Percentiles rank a stretch among this genome's conserved stretches.
These are phyloP conservation scores for Thymallus thymallus DNA, from an alignment of 2,113 vertebrate genomes.

Conservation along the genomic window DNA sequence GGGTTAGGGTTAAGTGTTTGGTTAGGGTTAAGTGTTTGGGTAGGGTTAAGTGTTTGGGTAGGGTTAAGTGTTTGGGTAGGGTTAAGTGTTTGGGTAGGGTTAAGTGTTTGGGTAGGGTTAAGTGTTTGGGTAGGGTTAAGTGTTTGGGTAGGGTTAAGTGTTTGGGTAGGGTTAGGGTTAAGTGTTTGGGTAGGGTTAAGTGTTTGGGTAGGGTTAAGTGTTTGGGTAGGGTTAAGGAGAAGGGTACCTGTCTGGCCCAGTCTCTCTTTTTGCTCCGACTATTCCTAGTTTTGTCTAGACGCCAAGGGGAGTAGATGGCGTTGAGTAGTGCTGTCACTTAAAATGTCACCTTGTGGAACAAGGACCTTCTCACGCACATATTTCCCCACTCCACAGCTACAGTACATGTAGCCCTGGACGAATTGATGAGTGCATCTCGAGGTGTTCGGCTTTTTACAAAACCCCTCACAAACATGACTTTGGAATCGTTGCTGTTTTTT, in stretches of 20 bases:
- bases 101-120: too few species aligned
- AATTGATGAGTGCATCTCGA: slow-evolving; percentile 7
- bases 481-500: not conserved
- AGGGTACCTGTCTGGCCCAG: slow-evolving; percentile 51
- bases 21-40: too few species aligned
- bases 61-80: too few species aligned
- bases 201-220: too few species aligned
- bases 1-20: too few species aligned
- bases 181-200: too few species aligned
- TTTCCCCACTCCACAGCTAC: slow-evolving; percentile 45
- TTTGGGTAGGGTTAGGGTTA: too few species aligned
- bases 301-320: slow-evolving; percentile 58
- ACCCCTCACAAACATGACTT: slow-evolving; percentile 24
- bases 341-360: slow-evolving; percentile 68
- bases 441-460: slow-evolving; percentile 11
- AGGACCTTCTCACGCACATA: slow-evolving; percentile 51
- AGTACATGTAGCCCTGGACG: slow-evolving; percentile 28
- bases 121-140: too few species aligned
- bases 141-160: too few species aligned
- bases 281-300: slow-evolving; percentile 35
- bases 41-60: too few species aligned
- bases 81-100: too few species aligned
- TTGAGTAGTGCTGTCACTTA: slow-evolving; percentile 61
- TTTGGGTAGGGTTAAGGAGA: slow-evolving; percentile 30
- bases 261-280: not conserved